Evolutionary conservation across 2,888 invertebrate species (phyloP), one percentile per base, ranked within the genome.

Genomic region (Ectemnius continuus): DNA sequence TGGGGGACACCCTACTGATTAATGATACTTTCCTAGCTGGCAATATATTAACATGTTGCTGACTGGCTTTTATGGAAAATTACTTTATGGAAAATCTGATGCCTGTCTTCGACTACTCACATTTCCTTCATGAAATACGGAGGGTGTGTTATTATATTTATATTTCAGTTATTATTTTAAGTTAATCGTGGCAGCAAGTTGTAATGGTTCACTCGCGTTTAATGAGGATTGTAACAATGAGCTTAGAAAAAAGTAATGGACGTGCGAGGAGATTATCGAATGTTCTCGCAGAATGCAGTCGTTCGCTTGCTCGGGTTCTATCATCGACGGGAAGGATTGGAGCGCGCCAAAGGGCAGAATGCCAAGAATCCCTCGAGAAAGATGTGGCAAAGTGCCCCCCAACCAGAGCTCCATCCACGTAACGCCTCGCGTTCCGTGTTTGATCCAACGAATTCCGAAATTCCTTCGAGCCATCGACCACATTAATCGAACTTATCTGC

Each of bases 331-430:
- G 56, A 36, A 59, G 61, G 61, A 60, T 68, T 68, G 47, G 11
- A 52, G 36, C 45, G 64, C 61, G 77, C 77, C 77, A 76, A 71
- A 67, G 64, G 77, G 78, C 78, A 74, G 61, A 57, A 45, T 77
- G 77, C 77, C 78, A 78, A 63, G 71, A 70, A 77, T 74, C 61
- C 67, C 63, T 68, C 74, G 64, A 69, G 72, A 74, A 77, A 72
- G 74, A 73, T 74, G 77, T 57, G 77, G 77, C 74, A 75, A 68
- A 72, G 63, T 67, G 67, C 62, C 66, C 62, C 64, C 46, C 47
- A 63, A 73, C 36, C 36, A 6, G 36, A 36, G 36, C 65, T 65
- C 68, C 62, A 62, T 68, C 72, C 66, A 69, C 69, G 73, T 77
- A 75, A 71, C 26, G 16, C 23, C 76, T 75, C 57, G 65, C 71